Evolutionary conservation across 2,888 invertebrate genomes (phyloP).

Genomic region (Zygothrica quintamaculata): DNA sequence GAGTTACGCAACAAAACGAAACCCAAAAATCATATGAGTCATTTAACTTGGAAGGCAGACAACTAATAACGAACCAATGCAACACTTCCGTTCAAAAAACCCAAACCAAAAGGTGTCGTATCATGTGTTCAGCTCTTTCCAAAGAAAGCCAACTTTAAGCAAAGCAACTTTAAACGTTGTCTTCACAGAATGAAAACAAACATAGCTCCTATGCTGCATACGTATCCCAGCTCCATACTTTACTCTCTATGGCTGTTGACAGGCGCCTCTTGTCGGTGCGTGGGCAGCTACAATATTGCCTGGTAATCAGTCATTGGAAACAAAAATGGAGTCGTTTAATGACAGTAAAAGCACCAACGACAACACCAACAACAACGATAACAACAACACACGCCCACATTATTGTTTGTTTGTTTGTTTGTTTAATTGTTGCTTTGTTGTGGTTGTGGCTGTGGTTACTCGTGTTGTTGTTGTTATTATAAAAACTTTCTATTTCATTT

Average conservation of each 20-base stretch:
- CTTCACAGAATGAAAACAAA: conserved; percentile 42
- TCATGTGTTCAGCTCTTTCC: conserved; percentile 12
- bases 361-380: conserved; percentile 27
- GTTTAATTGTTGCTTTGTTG: conserved; percentile 8
- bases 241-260: conserved; percentile 47
- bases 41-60: conserved; percentile 51
- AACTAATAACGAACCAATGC: conserved; percentile 65
- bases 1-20: conserved; percentile 39
- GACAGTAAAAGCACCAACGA: conserved; percentile 41
- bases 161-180: background rate
- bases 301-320: conserved; percentile 65
- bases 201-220: conserved; percentile 2
- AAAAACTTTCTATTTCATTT: conserved; percentile 76
- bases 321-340: conserved; percentile 73
- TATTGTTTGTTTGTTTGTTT: conserved; percentile 23
- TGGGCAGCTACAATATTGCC: conserved; percentile 49
- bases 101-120: background rate
- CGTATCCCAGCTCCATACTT: background rate
- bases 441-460: conserved; percentile 31
- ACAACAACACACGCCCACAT: conserved; percentile 39
- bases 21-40: conserved; percentile 61
- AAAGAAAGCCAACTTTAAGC: conserved; percentile 19
- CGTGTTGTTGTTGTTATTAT: conserved; percentile 38
- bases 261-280: conserved; percentile 49
- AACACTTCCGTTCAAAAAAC: conserved; percentile 62